phyloP scores from a whole-genome alignment of 2,888 invertebrate genomes.

The Himalopsyche tibetana region DNA sequence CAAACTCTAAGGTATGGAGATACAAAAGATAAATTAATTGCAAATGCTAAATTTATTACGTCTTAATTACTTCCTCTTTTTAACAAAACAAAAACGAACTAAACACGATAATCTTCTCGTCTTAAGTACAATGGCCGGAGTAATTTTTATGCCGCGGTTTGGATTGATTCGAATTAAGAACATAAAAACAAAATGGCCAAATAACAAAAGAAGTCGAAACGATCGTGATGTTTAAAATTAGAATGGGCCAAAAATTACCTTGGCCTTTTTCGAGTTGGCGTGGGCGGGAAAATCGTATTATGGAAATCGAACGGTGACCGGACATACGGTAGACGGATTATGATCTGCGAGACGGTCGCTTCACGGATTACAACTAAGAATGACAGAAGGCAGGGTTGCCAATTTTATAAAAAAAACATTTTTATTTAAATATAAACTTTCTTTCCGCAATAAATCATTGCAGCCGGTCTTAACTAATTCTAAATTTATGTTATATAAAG shows the following conservation, averaged over 20 bases:
- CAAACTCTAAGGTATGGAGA: background rate
- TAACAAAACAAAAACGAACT: background rate
- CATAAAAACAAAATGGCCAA: conserved; percentile 36
- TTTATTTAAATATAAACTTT: too few relatives aligned
- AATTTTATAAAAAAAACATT: too few relatives aligned
- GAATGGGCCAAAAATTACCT: conserved; percentile 57
- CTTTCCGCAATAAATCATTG: too few relatives aligned
- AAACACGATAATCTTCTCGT: conserved; percentile 22
- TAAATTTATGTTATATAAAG: too few relatives aligned
- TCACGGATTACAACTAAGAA: background rate
- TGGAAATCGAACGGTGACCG: conserved; percentile 40
- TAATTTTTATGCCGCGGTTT: background rate
- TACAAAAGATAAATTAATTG: background rate
- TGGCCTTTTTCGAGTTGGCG: conserved; percentile 59
- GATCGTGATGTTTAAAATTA: conserved; percentile 51
- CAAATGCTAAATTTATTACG: background rate
- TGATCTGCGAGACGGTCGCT: conserved; percentile 34
- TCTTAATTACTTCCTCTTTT: conserved; percentile 33
- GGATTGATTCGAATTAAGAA: conserved; percentile 37
- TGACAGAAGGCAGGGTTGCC: background rate
- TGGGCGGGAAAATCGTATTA: conserved; percentile 53
- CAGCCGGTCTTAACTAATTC: too few relatives aligned
- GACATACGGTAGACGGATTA: conserved; percentile 60
- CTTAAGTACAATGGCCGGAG: conserved; percentile 12
- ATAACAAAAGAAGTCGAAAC: conserved; percentile 41